Percentiles rank a stretch among this genome's conserved stretches.
phyloP scores from a whole-genome alignment of 1,140 invertebrate species.

The Drosophila mojavensis region DNA sequence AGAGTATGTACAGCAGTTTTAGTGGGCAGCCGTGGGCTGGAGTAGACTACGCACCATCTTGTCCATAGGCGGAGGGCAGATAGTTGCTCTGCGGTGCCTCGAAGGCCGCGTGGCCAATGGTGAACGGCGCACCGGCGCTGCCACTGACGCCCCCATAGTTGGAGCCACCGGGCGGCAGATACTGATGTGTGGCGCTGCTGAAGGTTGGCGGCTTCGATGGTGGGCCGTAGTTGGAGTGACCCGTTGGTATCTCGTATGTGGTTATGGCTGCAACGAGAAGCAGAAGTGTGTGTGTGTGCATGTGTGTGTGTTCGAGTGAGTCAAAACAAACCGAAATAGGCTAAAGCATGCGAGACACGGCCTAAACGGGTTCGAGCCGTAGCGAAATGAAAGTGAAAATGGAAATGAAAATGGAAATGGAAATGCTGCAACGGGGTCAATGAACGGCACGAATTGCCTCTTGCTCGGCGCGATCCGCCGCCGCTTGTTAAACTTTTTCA shows the following conservation, averaged over 20 bases:
- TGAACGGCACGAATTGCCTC: constrained; percentile 61
- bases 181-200: constrained; percentile 80
- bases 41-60: constrained; percentile 75
- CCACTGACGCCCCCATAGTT: constrained; percentile 52
- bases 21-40: background rate
- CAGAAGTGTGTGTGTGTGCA: constrained; percentile 11
- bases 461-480: constrained; percentile 55
- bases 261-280: constrained; percentile 74
- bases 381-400: constrained; percentile 68
- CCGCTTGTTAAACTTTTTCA: constrained; percentile 28
- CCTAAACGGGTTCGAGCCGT: constrained; percentile 55
- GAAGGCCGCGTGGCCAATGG: constrained; percentile 75
- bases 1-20: constrained; percentile 11
- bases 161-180: constrained; percentile 70
- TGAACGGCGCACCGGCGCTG: constrained; percentile 71
- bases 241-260: constrained; percentile 79
- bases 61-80: constrained; percentile 77
- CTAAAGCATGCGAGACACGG: constrained; percentile 36
- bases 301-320: constrained; percentile 4
- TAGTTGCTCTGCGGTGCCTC: constrained; percentile 78
- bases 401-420: constrained; percentile 80
- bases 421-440: constrained; percentile 60
- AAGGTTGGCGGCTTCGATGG: constrained; percentile 79
- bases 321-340: constrained; percentile 51
- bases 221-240: constrained; percentile 76